These are phyloP conservation scores for Cotesia typhae DNA, from an alignment of 1,140 invertebrate genomes.

Conservation along the genomic window DNA sequence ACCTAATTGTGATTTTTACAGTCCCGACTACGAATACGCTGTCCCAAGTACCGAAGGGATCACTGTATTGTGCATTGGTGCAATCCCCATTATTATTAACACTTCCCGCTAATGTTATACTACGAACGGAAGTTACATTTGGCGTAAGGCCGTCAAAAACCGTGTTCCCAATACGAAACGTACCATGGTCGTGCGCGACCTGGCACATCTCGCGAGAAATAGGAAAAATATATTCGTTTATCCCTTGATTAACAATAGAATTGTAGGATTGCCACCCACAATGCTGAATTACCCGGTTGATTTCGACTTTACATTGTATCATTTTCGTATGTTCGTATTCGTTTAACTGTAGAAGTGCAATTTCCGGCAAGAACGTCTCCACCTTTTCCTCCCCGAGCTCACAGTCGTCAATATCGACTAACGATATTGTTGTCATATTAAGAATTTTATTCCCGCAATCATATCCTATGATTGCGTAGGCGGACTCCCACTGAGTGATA, in stretches of 20 bases:
- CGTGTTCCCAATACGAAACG: background rate
- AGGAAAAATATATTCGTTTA: too few relatives aligned
- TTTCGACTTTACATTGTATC: slow-evolving; percentile 17
- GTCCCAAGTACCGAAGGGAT: too few relatives aligned
- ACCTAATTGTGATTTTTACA: slow-evolving; percentile 17
- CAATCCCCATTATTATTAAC: too few relatives aligned
- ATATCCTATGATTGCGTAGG: slow-evolving; percentile 3
- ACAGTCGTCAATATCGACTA: slow-evolving; percentile 11
- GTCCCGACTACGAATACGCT: slow-evolving; percentile 20
- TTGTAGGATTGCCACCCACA: too few relatives aligned
- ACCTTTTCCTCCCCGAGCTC: background rate
- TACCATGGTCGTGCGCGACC: too few relatives aligned
- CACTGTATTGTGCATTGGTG: too few relatives aligned
- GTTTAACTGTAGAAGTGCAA: slow-evolving; percentile 2
- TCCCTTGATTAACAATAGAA: too few relatives aligned
- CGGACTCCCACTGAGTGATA: background rate
- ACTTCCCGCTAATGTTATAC: too few relatives aligned
- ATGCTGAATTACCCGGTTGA: background rate
- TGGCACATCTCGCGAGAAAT: too few relatives aligned
- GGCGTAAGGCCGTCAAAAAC: too few relatives aligned
- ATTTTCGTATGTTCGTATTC: slow-evolving; percentile 3
- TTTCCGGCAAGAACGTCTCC: background rate
- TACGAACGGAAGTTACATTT: too few relatives aligned
- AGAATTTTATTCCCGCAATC: slow-evolving; percentile 15
- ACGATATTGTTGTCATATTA: slow-evolving; percentile 11